Percentiles rank a stretch among this genome's conserved stretches.
phyloP scores from a whole-genome alignment of 2,888 invertebrate species.

The Eupithecia dodoneata region DNA sequence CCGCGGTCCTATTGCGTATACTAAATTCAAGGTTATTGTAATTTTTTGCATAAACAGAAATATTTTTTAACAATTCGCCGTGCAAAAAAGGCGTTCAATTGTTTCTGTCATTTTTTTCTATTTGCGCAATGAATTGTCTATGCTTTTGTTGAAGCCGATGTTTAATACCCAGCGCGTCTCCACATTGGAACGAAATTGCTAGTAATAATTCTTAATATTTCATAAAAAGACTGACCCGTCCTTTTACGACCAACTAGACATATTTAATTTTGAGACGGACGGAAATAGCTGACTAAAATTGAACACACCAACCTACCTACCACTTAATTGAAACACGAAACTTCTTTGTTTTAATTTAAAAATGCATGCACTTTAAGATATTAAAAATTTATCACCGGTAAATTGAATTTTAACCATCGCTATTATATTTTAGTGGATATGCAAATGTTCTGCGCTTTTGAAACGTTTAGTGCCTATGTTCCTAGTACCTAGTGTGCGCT shows the following conservation, averaged over 20 bases:
- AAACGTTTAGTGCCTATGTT: not conserved
- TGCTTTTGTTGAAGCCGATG: slow-evolving; percentile 38
- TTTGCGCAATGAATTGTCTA: slow-evolving; percentile 62
- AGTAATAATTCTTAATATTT: slow-evolving; percentile 28
- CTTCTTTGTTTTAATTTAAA: slow-evolving; percentile 31
- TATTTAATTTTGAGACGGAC: slow-evolving; percentile 17
- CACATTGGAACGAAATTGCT: slow-evolving; percentile 25
- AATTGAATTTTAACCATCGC: slow-evolving; percentile 30
- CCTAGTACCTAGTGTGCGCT: slow-evolving; percentile 5
- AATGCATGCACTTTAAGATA: slow-evolving; percentile 16
- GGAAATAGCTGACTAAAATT: slow-evolving; percentile 20
- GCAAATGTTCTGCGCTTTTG: slow-evolving; percentile 6
- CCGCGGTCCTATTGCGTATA: slow-evolving; percentile 53
- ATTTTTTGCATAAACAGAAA: slow-evolving; percentile 65
- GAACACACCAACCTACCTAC: not conserved
- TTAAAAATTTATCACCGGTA: slow-evolving; percentile 21
- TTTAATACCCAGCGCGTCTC: slow-evolving; percentile 24
- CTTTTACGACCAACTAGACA: slow-evolving; percentile 28
- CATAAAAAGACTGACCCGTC: slow-evolving; percentile 29
- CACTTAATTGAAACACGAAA: slow-evolving; percentile 30
- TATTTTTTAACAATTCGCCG: slow-evolving; percentile 62
- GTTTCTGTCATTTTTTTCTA: slow-evolving; percentile 54
- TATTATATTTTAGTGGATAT: not conserved
- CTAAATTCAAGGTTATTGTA: slow-evolving; percentile 52
- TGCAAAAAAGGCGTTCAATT: slow-evolving; percentile 68